Conservation (phyloP, 2,888 invertebrate species). For the Eulithis testata region DNA sequence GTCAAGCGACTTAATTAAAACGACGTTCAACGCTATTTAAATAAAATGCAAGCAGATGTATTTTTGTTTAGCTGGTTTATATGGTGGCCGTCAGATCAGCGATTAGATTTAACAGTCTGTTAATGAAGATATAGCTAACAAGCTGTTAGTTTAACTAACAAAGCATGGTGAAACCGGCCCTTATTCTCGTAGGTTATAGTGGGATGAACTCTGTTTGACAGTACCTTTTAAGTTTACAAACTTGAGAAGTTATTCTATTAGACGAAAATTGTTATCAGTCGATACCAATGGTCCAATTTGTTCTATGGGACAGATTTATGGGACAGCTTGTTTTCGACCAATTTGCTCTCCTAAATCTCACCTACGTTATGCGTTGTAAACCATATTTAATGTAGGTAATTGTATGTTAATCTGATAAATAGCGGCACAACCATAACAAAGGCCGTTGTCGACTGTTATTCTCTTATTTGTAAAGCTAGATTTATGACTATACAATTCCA, state of each 20-base stretch:
- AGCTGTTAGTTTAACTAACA: no score
- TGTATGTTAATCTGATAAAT: constrained; percentile 35
- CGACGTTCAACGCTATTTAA: no score
- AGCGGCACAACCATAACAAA: constrained; percentile 33
- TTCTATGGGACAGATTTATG: neutral
- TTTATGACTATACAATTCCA: constrained; percentile 55
- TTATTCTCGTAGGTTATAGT: constrained; percentile 2
- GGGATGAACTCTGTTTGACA: neutral
- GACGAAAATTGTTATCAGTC: neutral
- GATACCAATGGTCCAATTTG: neutral
- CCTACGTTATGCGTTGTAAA: constrained; percentile 5
- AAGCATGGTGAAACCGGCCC: no score
- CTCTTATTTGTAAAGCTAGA: constrained; percentile 52
- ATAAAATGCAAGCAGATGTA: no score
- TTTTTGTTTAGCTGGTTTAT: no score
- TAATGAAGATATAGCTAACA: no score
- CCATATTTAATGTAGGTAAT: constrained; percentile 25
- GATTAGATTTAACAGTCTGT: no score
- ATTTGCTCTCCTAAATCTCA: constrained; percentile 4
- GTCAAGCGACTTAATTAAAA: no score
- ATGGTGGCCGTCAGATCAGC: no score
- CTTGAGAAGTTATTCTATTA: neutral
- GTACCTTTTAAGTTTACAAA: neutral
- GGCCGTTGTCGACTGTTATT: constrained; percentile 41
- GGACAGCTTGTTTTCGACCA: neutral